These are phyloP conservation scores for Caenorhabditis briggsae DNA, from an alignment of 1,140 invertebrate species.

Conservation along the genomic window DNA sequence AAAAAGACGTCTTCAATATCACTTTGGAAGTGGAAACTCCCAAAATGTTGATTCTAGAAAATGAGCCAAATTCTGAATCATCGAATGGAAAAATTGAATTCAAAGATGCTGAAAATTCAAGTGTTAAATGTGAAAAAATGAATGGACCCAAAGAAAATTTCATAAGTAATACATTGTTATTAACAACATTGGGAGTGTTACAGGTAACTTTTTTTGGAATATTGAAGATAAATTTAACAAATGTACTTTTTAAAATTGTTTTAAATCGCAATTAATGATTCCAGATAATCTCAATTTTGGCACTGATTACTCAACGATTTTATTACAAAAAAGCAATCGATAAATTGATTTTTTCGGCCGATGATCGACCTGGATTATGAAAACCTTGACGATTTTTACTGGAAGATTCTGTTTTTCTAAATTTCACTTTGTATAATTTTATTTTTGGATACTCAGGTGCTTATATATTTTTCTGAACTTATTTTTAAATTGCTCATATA, in stretches of 20 bases:
- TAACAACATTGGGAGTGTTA: neutral
- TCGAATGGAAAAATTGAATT: neutral
- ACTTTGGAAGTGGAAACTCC: slow-evolving; percentile 24
- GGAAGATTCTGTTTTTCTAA: no score
- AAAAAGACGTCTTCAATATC: neutral
- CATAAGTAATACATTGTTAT: neutral
- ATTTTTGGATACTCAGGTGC: no score
- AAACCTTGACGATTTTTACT: neutral
- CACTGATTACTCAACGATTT: slow-evolving; percentile 35
- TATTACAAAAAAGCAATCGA: slow-evolving; percentile 35
- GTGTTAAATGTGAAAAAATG: neutral
- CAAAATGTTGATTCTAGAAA: slow-evolving; percentile 25
- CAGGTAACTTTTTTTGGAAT: neutral
- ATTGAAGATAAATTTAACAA: no score
- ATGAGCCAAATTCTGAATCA: neutral
- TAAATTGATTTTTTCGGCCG: neutral
- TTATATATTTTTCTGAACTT: no score
- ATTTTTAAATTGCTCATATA: no score
- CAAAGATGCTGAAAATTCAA: neutral
- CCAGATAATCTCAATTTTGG: slow-evolving; percentile 18
- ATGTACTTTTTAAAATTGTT: no score
- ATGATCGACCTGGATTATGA: slow-evolving; percentile 33
- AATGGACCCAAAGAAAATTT: neutral
- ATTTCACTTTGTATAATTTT: no score
- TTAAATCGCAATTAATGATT: no score